A percentile compares a stretch with the other conserved stretches of the same genome.
phyloP scores from a whole-genome alignment of 35 echinoderm and acorn worm genomes.

The Apostichopus californicus region DNA sequence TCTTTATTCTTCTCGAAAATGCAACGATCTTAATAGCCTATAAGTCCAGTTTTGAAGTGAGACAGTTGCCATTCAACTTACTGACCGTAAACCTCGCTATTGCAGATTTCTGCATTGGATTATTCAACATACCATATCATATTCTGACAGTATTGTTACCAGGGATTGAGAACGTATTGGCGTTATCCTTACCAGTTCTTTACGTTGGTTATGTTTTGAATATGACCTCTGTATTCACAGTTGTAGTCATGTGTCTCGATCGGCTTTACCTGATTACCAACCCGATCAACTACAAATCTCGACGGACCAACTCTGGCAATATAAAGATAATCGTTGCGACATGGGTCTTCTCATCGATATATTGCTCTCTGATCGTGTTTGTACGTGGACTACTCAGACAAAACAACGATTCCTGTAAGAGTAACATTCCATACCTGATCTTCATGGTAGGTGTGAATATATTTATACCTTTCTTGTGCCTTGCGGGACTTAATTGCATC shows the following conservation, averaged over 20 bases:
- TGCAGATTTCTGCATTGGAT: background rate
- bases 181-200: background rate
- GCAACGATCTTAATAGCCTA: background rate
- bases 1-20: background rate
- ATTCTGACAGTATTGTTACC: background rate
- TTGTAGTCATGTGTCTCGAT: background rate
- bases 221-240: conserved; percentile 7
- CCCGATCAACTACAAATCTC: background rate
- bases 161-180: background rate
- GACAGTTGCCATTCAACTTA: background rate
- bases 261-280: background rate
- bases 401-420: background rate
- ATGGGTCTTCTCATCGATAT: background rate
- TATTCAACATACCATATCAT: conserved; percentile 28
- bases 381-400: background rate
- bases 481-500: background rate
- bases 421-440: conserved; percentile 4
- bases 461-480: background rate
- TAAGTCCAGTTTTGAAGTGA: background rate
- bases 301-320: background rate
- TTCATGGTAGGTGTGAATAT: background rate
- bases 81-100: background rate
- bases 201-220: background rate
- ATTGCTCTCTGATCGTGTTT: background rate
- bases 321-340: background rate